phyloP scores from a whole-genome alignment of 37 sponge, comb jelly and placozoan genomes.

The Chondrilla cf. caribensis region DNA sequence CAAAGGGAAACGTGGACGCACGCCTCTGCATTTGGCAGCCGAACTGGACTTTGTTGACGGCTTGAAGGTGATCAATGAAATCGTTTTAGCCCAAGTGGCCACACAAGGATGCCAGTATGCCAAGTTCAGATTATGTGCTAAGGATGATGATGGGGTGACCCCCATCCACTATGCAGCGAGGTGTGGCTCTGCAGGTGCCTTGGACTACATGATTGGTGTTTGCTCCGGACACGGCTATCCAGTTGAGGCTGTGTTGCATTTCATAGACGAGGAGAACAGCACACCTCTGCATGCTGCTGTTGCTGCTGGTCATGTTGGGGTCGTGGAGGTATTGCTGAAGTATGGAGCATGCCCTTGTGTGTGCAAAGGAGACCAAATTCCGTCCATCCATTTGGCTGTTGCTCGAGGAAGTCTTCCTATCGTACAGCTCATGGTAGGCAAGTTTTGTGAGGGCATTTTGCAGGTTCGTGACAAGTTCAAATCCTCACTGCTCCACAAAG shows the following conservation, averaged over 20 bases:
- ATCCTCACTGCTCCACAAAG: constrained; percentile 51
- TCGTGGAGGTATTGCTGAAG: constrained; percentile 69
- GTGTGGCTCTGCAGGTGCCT: constrained; percentile 51
- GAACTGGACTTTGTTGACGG: constrained; percentile 53
- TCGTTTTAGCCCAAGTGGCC: not conserved
- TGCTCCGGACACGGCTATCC: constrained; percentile 55
- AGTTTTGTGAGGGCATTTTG: constrained; percentile 28
- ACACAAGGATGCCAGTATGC: not conserved
- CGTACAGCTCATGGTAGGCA: constrained; percentile 44
- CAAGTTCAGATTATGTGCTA: constrained; percentile 60
- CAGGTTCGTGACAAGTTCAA: constrained; percentile 21
- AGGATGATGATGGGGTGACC: constrained; percentile 65
- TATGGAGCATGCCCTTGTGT: constrained; percentile 54
- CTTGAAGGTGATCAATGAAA: not conserved
- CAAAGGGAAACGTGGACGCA: constrained; percentile 49
- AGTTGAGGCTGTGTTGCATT: constrained; percentile 41
- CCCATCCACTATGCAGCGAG: constrained; percentile 76
- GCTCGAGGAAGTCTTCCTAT: constrained; percentile 62
- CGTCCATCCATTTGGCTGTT: constrained; percentile 71
- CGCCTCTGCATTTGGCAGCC: constrained; percentile 64
- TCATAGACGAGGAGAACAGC: constrained; percentile 79
- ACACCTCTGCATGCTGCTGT: constrained; percentile 87
- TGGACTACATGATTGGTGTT: constrained; percentile 49
- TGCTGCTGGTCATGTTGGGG: constrained; percentile 66
- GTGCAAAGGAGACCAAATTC: constrained; percentile 46